Evolutionary conservation across 2,888 invertebrate genomes (phyloP).

Genomic region (Siphlonurus alternatus): DNA sequence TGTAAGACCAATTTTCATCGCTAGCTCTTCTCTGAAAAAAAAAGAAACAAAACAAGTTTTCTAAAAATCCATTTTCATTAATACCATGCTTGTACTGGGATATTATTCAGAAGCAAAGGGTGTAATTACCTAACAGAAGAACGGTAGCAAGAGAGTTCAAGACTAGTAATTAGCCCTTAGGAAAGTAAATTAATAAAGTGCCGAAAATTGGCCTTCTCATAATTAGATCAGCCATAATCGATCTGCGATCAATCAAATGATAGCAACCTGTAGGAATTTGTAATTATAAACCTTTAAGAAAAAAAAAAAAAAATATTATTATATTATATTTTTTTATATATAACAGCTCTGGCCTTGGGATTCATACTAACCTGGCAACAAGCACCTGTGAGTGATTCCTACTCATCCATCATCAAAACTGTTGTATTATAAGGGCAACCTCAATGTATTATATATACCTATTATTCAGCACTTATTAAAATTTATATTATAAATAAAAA

Average conservation of each 20-base stretch:
- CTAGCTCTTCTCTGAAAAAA: constrained; percentile 77
- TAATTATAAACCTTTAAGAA: neutral
- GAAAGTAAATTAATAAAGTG: neutral
- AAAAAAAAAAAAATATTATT: neutral
- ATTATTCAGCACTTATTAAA: too few relatives aligned
- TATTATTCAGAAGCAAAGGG: neutral
- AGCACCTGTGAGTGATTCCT: too few relatives aligned
- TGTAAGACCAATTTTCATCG: constrained; percentile 86
- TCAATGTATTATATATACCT: too few relatives aligned
- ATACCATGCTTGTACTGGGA: neutral
- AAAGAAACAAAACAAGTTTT: constrained; percentile 16
- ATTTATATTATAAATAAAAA: too few relatives aligned
- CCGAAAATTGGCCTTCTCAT: neutral
- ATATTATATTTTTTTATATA: neutral
- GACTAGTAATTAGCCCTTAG: neutral
- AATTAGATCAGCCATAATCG: neutral
- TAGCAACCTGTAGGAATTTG: neutral
- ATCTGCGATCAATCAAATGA: constrained; percentile 1
- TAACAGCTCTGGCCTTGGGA: neutral
- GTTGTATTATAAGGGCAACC: too few relatives aligned
- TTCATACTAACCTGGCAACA: neutral
- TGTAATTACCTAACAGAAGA: neutral
- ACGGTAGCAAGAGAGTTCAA: neutral
- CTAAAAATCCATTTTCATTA: neutral
- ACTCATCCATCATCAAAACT: neutral